phyloP scores from a whole-genome alignment of 2,888 invertebrate species.

The Aquatica leii region DNA sequence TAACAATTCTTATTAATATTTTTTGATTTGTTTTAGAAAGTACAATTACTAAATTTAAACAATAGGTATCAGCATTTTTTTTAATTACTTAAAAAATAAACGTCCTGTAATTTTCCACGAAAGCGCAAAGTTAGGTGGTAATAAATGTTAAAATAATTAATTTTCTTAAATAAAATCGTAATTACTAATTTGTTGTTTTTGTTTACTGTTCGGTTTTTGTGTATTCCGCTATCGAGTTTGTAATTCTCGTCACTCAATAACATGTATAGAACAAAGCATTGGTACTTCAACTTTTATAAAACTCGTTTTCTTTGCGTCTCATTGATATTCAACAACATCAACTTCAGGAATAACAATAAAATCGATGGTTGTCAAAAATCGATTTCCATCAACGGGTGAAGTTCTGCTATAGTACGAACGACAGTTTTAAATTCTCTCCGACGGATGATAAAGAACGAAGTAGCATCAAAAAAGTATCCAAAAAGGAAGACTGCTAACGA shows the following conservation, averaged over 20 bases:
- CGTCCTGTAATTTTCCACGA: too few relatives aligned
- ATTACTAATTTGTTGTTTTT: too few relatives aligned
- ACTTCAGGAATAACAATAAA: slow-evolving; percentile 55
- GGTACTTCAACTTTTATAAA: slow-evolving; percentile 37
- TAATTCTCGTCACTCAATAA: slow-evolving; percentile 39
- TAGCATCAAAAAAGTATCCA: slow-evolving; percentile 13
- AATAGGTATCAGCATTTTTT: too few relatives aligned
- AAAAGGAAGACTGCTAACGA: slow-evolving; percentile 14
- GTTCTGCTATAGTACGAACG: slow-evolving; percentile 31
- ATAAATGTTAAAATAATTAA: too few relatives aligned
- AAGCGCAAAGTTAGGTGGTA: too few relatives aligned
- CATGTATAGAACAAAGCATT: slow-evolving; percentile 42
- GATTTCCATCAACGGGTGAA: slow-evolving; percentile 46
- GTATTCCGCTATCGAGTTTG: too few relatives aligned
- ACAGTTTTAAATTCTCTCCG: slow-evolving; percentile 23
- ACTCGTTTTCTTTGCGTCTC: slow-evolving; percentile 34
- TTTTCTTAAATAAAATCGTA: too few relatives aligned
- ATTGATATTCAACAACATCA: slow-evolving; percentile 55
- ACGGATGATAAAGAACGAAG: slow-evolving; percentile 22
- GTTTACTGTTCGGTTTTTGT: too few relatives aligned
- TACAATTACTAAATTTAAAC: too few relatives aligned
- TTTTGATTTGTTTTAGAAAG: too few relatives aligned
- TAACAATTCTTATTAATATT: too few relatives aligned
- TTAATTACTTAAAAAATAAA: too few relatives aligned
- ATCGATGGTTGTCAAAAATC: slow-evolving; percentile 53